phyloP scores from a whole-genome alignment of 1,140 invertebrate genomes.

The Acromyrmex echinatior region DNA sequence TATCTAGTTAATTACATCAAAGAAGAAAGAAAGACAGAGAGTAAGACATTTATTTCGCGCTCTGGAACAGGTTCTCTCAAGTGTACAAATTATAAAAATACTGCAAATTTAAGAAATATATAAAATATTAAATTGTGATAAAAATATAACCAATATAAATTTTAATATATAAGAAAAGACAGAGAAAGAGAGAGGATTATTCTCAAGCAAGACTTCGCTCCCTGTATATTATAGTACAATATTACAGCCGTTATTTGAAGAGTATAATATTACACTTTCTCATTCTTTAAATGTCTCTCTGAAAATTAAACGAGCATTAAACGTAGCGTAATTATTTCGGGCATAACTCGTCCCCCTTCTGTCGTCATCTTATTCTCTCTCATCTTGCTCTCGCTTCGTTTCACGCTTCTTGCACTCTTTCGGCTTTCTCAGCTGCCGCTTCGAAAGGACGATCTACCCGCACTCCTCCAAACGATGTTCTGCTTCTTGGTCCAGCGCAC shows the following conservation, averaged over 20 bases:
- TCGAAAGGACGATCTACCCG: conserved; percentile 15
- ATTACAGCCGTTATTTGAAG: not conserved
- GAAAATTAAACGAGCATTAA: conserved; percentile 12
- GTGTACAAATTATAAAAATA: no score
- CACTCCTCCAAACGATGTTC: conserved; percentile 26
- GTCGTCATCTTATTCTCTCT: conserved; percentile 1
- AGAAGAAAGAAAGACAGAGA: not conserved
- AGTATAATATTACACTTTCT: not conserved
- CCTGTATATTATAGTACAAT: not conserved
- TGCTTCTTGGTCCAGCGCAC: conserved; percentile 25
- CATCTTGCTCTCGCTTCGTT: conserved; percentile 28
- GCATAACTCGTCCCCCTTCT: not conserved
- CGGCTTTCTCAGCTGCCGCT: conserved; percentile 49
- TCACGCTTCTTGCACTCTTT: conserved; percentile 27
- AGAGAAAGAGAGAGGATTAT: not conserved
- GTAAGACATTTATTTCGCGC: no score
- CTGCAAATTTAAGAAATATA: no score
- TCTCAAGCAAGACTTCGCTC: not conserved
- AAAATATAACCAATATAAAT: no score
- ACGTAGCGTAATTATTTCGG: conserved; percentile 14
- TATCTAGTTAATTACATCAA: conserved; percentile 25
- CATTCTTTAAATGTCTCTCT: not conserved
- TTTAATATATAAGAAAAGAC: no score
- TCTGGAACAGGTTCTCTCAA: no score
- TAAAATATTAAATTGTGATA: no score